Evolutionary conservation across 2,888 invertebrate genomes (phyloP).

Genomic region (Tethea ocularis): DNA sequence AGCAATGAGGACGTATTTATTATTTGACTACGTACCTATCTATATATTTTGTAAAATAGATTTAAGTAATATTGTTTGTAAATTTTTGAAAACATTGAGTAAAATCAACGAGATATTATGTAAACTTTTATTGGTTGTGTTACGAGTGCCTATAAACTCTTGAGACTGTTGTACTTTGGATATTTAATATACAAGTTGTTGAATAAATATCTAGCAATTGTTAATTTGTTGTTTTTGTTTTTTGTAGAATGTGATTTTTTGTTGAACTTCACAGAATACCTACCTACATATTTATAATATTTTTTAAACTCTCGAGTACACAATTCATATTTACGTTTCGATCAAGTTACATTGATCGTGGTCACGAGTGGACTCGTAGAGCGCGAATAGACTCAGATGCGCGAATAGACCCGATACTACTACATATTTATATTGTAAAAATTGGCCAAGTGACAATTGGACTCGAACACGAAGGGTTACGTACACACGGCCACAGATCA

Average conservation of each 20-base stretch:
- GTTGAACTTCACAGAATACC: too few relatives aligned
- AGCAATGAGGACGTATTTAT: background rate
- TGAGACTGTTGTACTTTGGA: conserved; percentile 67
- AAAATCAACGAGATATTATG: conserved; percentile 9
- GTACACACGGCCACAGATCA: too few relatives aligned
- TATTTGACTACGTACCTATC: background rate
- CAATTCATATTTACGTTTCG: too few relatives aligned
- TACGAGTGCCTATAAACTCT: conserved; percentile 58
- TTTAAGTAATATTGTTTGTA: background rate
- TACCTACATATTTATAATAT: too few relatives aligned
- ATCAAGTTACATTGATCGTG: too few relatives aligned
- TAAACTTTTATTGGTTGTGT: conserved; percentile 52
- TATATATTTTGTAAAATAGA: background rate
- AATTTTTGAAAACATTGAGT: background rate
- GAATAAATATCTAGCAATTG: conserved; percentile 47
- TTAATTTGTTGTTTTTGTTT: conserved; percentile 22
- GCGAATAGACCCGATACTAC: too few relatives aligned
- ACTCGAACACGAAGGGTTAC: too few relatives aligned
- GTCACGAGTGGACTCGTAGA: too few relatives aligned
- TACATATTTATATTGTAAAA: too few relatives aligned
- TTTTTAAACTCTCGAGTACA: too few relatives aligned
- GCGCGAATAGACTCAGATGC: too few relatives aligned
- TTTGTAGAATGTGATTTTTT: background rate
- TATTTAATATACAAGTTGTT: conserved; percentile 55
- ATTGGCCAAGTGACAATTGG: too few relatives aligned